Percentiles rank a stretch among this genome's conserved stretches.
Conservation (phyloP, 2,113 vertebrate genomes). For the Rhea pennata region DNA sequence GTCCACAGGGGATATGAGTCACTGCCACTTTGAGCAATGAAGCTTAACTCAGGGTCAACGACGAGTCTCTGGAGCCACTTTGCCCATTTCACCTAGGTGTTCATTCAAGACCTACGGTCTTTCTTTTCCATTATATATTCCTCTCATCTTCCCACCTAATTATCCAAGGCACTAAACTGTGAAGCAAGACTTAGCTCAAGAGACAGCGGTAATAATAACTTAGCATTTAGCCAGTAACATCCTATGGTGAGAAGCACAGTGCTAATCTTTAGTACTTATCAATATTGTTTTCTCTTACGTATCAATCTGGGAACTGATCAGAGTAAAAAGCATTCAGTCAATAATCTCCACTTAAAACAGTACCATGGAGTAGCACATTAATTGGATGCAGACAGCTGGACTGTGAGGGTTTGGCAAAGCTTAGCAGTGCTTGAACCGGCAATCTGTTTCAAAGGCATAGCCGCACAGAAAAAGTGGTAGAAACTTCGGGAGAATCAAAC, state of each 20-base stretch:
- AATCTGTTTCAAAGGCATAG: not conserved
- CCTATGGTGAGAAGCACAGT: rapidly evolving
- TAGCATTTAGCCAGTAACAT: not conserved
- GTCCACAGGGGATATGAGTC: not conserved
- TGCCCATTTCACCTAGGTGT: not conserved
- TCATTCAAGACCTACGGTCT: not conserved
- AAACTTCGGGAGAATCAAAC: not conserved
- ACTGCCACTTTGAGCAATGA: not conserved
- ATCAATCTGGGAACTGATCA: not conserved
- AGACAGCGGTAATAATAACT: constrained; percentile 16
- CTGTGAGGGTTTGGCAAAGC: not conserved
- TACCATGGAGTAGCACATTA: rapidly evolving
- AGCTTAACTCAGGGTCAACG: not conserved
- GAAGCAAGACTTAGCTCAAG: constrained; percentile 29
- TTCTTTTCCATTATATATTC: not conserved
- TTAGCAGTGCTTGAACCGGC: not conserved
- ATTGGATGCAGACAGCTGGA: not conserved
- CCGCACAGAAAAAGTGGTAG: not conserved
- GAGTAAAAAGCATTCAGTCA: not conserved
- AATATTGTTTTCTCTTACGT: not conserved
- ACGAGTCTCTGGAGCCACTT: not conserved
- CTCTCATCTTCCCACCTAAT: constrained; percentile 17
- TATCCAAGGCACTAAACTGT: constrained; percentile 7
- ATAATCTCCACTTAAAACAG: not conserved
- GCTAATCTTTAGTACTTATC: not conserved